Base-by-base conservation (phyloP, 2,888 invertebrate genomes). In the Metellina segmentata region DNA sequence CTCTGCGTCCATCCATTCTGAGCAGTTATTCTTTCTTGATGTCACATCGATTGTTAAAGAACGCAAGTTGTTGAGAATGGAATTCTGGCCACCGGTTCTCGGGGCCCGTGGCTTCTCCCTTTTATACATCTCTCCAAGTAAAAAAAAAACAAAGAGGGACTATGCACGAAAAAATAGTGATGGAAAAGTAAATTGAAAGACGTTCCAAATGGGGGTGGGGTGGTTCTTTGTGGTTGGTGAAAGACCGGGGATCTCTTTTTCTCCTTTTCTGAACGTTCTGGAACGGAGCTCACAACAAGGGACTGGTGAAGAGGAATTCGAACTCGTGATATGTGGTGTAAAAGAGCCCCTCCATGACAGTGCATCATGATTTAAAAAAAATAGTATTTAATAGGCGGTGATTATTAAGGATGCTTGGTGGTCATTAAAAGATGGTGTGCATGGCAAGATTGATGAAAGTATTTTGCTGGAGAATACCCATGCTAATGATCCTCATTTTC, bases 1-100 rank as follows among this genome's bases (percentile, higher is more conserved):
- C 70, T 69, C 75, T 70, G 51, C 70, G 78, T 81, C 78, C 61
- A 72, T 74, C 52, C n/a, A 85, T 81, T 78, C 79, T 53, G 52
- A 16, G 34, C 16, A 20, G 72, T 71, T 69, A 53, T 71, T 87
- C 78, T 81, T 52, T 87, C 52, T 72, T 53, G 52, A 81, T 81
- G 70, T 87, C 87, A 87, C 72, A 87, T 87, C 78, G 87, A 87
- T 87, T 87, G 71, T 78, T 7, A 48, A 79, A 51, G 51, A 71
- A 70, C 19, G 20, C 51, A 78, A 78, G 77, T 19, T 49, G 85
- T 16, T n/a, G 85, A 75, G 53, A 69, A 81, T 81, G 9, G 34
- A 34, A 85, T 85, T 85, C 70, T 61, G 9, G 49, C 19, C 71
- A 34, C 34, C 49, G 71, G 53, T 52, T 82, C 49, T 70, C 51